Conservation (phyloP, 2,888 invertebrate genomes). For the Auanema sp. region DNA sequence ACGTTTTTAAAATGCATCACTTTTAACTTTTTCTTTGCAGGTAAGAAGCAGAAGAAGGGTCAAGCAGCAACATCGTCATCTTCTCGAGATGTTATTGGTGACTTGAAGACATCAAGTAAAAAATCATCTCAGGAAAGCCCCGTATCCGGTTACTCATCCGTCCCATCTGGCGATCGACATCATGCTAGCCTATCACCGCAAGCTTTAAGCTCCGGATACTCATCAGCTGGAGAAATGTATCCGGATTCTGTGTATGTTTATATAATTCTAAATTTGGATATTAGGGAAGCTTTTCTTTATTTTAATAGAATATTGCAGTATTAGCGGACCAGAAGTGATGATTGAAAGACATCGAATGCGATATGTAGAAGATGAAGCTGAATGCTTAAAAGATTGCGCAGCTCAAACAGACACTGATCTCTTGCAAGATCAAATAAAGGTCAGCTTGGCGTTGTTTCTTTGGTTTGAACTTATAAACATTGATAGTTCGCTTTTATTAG, state of each 20-base stretch:
- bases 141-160: constrained; percentile 9
- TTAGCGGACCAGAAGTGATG: constrained; percentile 22
- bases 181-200: constrained; percentile 10
- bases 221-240: constrained; percentile 25
- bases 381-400: constrained; percentile 28
- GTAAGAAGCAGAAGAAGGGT: constrained; percentile 4
- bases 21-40: not conserved
- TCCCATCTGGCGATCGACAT: not conserved
- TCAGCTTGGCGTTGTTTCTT: not conserved
- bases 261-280: too few species aligned
- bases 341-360: constrained; percentile 36
- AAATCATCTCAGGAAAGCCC: not conserved
- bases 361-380: constrained; percentile 36
- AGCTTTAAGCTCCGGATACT: constrained; percentile 29
- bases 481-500: not conserved
- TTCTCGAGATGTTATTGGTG: not conserved
- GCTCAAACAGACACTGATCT: constrained; percentile 32
- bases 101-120: too few species aligned
- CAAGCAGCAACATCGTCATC: constrained; percentile 7
- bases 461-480: not conserved
- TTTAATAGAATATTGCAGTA: constrained; percentile 16
- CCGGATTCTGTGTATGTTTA: constrained; percentile 2
- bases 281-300: not conserved
- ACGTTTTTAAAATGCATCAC: not conserved
- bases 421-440: constrained; percentile 23